Evolutionary conservation across 2,113 vertebrate genomes (phyloP).

Genomic region (Ciconia stormi): DNA sequence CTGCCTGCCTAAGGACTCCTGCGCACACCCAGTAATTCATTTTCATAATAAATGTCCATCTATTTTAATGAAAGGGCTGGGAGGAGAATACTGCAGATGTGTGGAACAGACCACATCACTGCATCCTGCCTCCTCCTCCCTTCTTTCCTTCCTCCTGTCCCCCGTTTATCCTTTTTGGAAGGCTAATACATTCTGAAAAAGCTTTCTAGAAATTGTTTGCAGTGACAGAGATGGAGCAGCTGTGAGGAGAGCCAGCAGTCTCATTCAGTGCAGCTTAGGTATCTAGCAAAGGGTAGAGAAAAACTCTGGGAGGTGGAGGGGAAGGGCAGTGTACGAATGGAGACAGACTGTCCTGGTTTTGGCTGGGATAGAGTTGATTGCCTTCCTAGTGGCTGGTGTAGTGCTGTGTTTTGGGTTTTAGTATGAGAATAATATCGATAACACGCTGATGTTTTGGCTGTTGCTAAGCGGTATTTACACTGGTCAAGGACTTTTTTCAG

Average conservation of each 20-base stretch:
- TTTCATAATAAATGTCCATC: constrained; percentile 60
- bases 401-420: too few species aligned
- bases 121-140: not conserved
- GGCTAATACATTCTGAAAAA: constrained; percentile 42
- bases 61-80: constrained; percentile 25
- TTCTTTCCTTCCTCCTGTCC: not conserved
- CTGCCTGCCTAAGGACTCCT: not conserved
- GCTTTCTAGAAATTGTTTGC: constrained; percentile 37
- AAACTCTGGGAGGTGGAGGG: not conserved
- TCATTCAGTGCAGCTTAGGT: not conserved
- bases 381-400: too few species aligned
- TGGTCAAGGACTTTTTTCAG: too few species aligned
- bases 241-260: constrained; percentile 2
- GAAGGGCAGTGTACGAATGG: not conserved
- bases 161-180: constrained; percentile 32
- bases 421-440: too few species aligned
- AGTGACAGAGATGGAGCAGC: not conserved
- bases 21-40: not conserved
- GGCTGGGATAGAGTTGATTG: too few species aligned
- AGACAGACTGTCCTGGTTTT: too few species aligned
- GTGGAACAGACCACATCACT: not conserved
- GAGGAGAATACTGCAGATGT: not conserved
- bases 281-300: not conserved
- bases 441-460: too few species aligned
- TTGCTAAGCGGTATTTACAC: too few species aligned